Evolutionary conservation across 2,888 invertebrate species (phyloP), one percentile per base, ranked within the genome.

Genomic region (Eledone cirrhosa): DNA sequence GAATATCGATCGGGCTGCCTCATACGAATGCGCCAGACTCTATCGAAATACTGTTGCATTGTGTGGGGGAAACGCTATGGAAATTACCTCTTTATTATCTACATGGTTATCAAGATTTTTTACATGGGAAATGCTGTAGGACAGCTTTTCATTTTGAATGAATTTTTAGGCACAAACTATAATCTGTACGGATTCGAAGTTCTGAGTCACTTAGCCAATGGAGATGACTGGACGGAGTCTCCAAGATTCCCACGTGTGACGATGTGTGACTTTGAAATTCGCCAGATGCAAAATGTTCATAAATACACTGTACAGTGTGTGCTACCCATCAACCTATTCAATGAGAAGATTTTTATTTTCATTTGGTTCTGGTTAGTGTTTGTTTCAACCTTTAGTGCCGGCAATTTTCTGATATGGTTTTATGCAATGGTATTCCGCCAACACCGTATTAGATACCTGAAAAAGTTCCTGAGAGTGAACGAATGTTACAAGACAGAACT

Each of bases 311-410:
- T 91, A 31, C 90, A 90, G 82, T 91, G 91, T 83, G 90, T 90
- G 14, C 85, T 91, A 80, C 90, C 91, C 53, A 90, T 88, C 59
- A 88, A 88, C 81, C 84, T 88, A 31, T 88, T 88, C 81, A 88
- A 88, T 84, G 87, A 88, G 83, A 91, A 91, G 85, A 91, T 91
- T 79, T 91, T 90, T 83, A 90, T 90, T 82, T 92, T 92, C 87
- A 87, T 92, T 74, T 92, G 92, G 92, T 92, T 92, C 87, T 92
- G 92, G 92, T 88, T 92, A 78, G 88, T 92, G 41, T 88, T 92
- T 67, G 91, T 92, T 22, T 89, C 90, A 67, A 83, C 90, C n/a
- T 87, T 90, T 79, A 92, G 91, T 80, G 83, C 89, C 75, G 85
- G 88, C 82, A 91, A 90, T 84, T 89, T 92, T 79, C 81, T 91